Base-by-base conservation (phyloP, 2,888 invertebrate species). In the Odontocolon sp. region DNA sequence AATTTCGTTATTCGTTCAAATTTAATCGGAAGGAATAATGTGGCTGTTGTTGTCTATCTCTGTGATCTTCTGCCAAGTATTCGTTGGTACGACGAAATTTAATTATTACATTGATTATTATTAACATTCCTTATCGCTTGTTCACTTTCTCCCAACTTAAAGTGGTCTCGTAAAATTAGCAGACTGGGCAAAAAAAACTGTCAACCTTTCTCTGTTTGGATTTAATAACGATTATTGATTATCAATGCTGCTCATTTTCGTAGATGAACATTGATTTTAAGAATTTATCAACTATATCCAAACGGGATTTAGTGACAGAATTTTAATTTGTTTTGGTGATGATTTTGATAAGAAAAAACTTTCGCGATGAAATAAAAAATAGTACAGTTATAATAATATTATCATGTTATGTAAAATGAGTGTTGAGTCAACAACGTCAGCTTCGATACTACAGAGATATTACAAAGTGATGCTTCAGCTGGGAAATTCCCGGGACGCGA, bases 401-500 rank as follows among this genome's bases (percentile, higher is more conserved):
- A 38, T 54, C 56, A 14, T 14, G 16, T 33, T 38, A 18, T 38
- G 38, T n/a, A 21, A 14, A 16, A 16, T 57, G 28, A 23, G 38
- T 16, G 28, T 50, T 33, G 56, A 31, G 63, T 63, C 36, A 38
- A 16, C 14, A n/a, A 11, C 68, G 56, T 47, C 9, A 36, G 6
- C n/a, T n/a, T 47, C 47, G 16, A 21, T 2, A n/a, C 54, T 61
- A n/a, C n/a, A n/a, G n/a, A n/a, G n/a, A n/a, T n/a, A n/a, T n/a
- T n/a, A n/a, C n/a, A n/a, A n/a, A n/a, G n/a, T n/a, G n/a, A n/a
- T n/a, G n/a, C n/a, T n/a, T n/a, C n/a, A n/a, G n/a, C n/a, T n/a
- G n/a, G 71, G 66, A 67, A 67, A 71, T 76, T 67, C 14, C 71
- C 76, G 33, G 31, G 11, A 40, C 28, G 11, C 36, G 47, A 47